Evolutionary conservation across 2,888 invertebrate species (phyloP).

Genomic region (Dicycla oo): DNA sequence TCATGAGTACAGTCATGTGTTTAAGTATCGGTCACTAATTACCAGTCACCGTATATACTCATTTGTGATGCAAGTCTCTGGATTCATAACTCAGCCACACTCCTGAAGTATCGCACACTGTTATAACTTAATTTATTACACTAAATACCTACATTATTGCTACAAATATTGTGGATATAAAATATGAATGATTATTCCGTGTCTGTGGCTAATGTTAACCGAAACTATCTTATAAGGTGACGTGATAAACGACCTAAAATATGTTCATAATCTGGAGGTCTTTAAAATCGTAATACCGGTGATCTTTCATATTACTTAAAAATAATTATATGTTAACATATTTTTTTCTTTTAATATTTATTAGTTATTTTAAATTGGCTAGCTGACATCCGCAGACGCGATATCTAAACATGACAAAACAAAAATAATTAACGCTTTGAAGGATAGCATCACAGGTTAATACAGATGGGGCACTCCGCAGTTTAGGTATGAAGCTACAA

Average conservation of each 20-base stretch:
- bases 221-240: slow-evolving; percentile 46
- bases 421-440: too few relatives aligned
- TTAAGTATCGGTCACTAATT: too few relatives aligned
- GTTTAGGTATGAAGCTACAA: too few relatives aligned
- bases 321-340: too few relatives aligned
- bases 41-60: too few relatives aligned
- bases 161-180: slow-evolving; percentile 39
- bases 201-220: slow-evolving; percentile 25
- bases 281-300: slow-evolving; percentile 7
- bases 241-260: slow-evolving; percentile 8
- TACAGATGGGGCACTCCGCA: too few relatives aligned
- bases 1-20: too few relatives aligned
- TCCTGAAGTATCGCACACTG: slow-evolving; percentile 23
- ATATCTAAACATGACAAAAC: too few relatives aligned
- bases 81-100: background rate
- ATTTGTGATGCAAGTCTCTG: background rate
- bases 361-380: too few relatives aligned
- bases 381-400: too few relatives aligned
- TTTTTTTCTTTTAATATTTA: too few relatives aligned
- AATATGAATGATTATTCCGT: slow-evolving; percentile 40
- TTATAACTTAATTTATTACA: slow-evolving; percentile 2
- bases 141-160: slow-evolving; percentile 44
- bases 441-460: too few relatives aligned
- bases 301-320: background rate
- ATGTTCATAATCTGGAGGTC: slow-evolving; percentile 34